phyloP scores from a whole-genome alignment of 2,888 invertebrate genomes.

The Chloroclystis v-ata region DNA sequence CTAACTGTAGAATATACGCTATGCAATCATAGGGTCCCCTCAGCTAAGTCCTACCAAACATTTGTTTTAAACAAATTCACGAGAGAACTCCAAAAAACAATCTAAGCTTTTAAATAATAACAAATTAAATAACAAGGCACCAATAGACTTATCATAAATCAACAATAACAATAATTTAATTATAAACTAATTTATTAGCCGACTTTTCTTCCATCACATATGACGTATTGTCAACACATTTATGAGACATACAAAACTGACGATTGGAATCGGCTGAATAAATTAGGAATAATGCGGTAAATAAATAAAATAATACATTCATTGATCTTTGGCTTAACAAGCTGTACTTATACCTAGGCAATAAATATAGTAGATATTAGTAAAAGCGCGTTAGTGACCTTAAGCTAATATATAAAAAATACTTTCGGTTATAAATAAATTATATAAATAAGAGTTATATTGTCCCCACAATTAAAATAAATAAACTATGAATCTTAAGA shows the following conservation, averaged over 20 bases:
- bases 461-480: not conserved
- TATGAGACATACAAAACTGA: no score
- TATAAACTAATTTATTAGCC: no score
- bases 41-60: constrained; percentile 7
- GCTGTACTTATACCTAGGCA: no score
- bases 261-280: no score
- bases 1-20: constrained; percentile 19
- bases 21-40: constrained; percentile 23
- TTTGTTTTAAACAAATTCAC: not conserved
- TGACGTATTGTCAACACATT: no score
- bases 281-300: no score
- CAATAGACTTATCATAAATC: constrained; percentile 12
- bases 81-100: constrained; percentile 3
- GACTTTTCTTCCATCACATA: no score
- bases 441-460: not conserved
- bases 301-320: no score
- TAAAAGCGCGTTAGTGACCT: constrained; percentile 3
- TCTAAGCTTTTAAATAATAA: constrained; percentile 3
- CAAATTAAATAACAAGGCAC: constrained; percentile 16
- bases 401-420: not conserved
- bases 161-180: constrained; percentile 5
- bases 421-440: not conserved
- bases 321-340: no score
- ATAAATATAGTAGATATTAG: constrained; percentile 8
- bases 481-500: no score